phyloP scores from a whole-genome alignment of 2,113 vertebrate species.

The Caranx ignobilis region DNA sequence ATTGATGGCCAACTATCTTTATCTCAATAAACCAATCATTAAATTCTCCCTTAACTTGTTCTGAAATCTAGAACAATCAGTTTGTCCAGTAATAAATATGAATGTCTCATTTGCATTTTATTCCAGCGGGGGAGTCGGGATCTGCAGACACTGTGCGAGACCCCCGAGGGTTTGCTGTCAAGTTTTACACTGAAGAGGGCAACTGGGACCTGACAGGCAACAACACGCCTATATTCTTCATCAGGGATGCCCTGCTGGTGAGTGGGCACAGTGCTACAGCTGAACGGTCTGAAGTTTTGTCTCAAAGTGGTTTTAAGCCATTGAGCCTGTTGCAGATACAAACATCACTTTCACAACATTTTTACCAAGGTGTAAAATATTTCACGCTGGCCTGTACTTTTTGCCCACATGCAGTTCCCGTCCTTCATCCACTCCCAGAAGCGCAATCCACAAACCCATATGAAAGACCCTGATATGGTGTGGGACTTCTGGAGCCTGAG shows the following conservation, averaged over 20 bases:
- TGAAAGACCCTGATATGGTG: constrained; percentile 96
- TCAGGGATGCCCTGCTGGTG: constrained; percentile 92
- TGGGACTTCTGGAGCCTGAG: constrained; percentile 98
- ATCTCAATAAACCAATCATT: no score
- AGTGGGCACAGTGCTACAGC: constrained; percentile 3
- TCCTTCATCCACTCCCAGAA: constrained; percentile 98
- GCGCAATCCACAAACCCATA: constrained; percentile 96
- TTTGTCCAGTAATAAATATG: not conserved
- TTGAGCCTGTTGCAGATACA: no score
- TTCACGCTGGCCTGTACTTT: not conserved
- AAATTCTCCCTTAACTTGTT: no score
- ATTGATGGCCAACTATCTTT: no score
- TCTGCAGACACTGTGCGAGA: constrained; percentile 96
- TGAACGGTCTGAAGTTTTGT: not conserved
- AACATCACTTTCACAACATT: no score
- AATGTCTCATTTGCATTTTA: not conserved
- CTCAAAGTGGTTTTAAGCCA: not conserved
- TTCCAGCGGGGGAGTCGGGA: constrained; percentile 92
- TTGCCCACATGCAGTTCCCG: constrained; percentile 86
- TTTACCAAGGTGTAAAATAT: not conserved
- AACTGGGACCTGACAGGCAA: constrained; percentile 99
- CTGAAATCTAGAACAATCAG: not conserved
- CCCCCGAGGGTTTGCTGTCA: constrained; percentile 95
- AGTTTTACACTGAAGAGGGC: constrained; percentile 96
- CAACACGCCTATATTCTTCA: constrained; percentile 97